Evolutionary conservation across 2,888 invertebrate species (phyloP), one percentile per base, ranked within the genome.

Genomic region (Ophion obscuratus): DNA sequence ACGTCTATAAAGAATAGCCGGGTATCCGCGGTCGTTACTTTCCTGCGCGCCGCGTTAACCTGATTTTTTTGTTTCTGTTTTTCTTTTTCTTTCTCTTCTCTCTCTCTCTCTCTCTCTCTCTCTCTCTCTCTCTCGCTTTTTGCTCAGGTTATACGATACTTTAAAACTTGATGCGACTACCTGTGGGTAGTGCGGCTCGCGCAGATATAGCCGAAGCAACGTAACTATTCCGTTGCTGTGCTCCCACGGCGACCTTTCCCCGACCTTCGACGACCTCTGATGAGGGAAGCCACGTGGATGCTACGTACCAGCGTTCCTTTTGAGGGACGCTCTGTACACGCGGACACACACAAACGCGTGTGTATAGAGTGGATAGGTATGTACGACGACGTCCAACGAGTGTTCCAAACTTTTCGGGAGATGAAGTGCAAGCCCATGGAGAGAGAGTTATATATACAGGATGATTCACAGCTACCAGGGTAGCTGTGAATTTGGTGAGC

Each of bases 251-350:
- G 75, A 81, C 83, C 82, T 85, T 83, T 59, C 14, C 11, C 47
- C 71, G 74, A 85, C 83, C 81, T 81, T 78, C 64, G 76, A n/a
- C 83, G 78, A 83, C 86, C 86, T 78, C 81, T 62, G 80, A n/a
- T 14, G 59, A 67, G 44, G 27, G 81, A 77, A 81, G 78, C 81
- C 86, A 79, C 84, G 86, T 81, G 86, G 81, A 78, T 81, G 66
- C 78, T 57, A 27, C 40, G 57, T 40, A 77, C 68, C 76, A 77
- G 17, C 24, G 81, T 78, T 77, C 77, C 68, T 10, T 62, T 40
- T 40, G 40, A 40, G 40, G 40, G 7, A 40, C 68, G 68, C 24
- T 77, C 31, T 59, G 62, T 71, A 81, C 66, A 61, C 70, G 20
- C 40, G 17, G 17, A 36, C 31, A 14, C 6, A 31, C 17, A 66